Evolutionary conservation across 2,888 invertebrate species (phyloP).

Genomic region (Andrena minutula): DNA sequence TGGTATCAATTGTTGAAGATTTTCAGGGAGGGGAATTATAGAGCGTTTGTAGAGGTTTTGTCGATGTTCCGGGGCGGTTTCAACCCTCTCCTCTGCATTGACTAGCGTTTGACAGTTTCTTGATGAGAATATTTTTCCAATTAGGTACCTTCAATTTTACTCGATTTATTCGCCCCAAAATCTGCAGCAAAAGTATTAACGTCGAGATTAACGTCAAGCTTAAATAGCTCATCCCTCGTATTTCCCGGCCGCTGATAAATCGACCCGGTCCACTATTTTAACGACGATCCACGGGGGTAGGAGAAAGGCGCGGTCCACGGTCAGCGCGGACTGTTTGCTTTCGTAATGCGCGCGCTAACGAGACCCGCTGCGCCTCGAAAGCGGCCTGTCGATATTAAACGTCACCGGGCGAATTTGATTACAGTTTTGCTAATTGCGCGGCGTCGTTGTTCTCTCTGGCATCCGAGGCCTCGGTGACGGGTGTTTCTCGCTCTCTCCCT

Average conservation of each 20-base stretch:
- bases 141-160: too few species aligned
- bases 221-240: too few species aligned
- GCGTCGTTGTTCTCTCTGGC: slow-evolving; percentile 19
- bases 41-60: too few species aligned
- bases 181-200: too few species aligned
- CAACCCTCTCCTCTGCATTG: too few species aligned
- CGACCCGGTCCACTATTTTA: slow-evolving; percentile 7
- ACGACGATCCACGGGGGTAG: not conserved
- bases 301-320: slow-evolving; percentile 27
- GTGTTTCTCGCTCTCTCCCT: not conserved
- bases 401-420: slow-evolving; percentile 75
- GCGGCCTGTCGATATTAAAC: slow-evolving; percentile 68
- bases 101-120: too few species aligned
- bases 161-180: too few species aligned
- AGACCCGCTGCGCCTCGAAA: slow-evolving; percentile 60
- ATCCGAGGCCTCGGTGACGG: slow-evolving; percentile 3
- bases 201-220: too few species aligned
- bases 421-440: slow-evolving; percentile 77
- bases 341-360: slow-evolving; percentile 65
- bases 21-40: too few species aligned
- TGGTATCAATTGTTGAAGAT: too few species aligned
- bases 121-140: too few species aligned
- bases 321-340: slow-evolving; percentile 67
- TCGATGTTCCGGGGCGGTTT: too few species aligned
- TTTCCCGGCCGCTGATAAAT: slow-evolving; percentile 15